These are phyloP conservation scores for Diuraphis noxia DNA, from an alignment of 1,140 invertebrate species.

Conservation along the genomic window DNA sequence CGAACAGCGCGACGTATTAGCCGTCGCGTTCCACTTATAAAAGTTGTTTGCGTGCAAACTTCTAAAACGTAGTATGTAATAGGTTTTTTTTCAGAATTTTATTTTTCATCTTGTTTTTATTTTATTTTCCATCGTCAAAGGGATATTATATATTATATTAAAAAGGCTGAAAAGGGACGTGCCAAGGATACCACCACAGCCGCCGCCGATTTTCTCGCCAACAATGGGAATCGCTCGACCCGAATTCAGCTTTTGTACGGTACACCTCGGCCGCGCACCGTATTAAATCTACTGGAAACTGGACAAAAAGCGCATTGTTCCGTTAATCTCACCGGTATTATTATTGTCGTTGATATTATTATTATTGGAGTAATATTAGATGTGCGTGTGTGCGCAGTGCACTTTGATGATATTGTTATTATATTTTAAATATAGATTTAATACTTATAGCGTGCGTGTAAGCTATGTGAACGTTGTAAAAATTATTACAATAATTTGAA, in stretches of 20 bases:
- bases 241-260: constrained; percentile 16
- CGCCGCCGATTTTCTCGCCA: not conserved
- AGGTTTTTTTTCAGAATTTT: not conserved
- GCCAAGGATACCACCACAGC: not conserved
- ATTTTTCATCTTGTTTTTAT: not conserved
- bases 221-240: constrained; percentile 26
- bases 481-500: too few species aligned
- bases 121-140: not conserved
- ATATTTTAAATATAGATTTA: not conserved
- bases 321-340: constrained; percentile 14
- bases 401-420: not conserved
- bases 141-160: not conserved
- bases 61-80: not conserved
- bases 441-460: not conserved
- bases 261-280: not conserved
- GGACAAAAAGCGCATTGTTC: constrained; percentile 30
- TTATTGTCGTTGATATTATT: constrained; percentile 1
- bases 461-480: not conserved
- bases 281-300: constrained; percentile 41
- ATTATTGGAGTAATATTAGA: constrained; percentile 21
- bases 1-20: not conserved
- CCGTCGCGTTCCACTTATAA: not conserved
- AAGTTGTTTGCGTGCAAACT: not conserved
- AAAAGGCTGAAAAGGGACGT: constrained; percentile 16
- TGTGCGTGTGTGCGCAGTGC: not conserved